Conservation (phyloP, 2,888 invertebrate genomes). For the Microplitis manilae region DNA sequence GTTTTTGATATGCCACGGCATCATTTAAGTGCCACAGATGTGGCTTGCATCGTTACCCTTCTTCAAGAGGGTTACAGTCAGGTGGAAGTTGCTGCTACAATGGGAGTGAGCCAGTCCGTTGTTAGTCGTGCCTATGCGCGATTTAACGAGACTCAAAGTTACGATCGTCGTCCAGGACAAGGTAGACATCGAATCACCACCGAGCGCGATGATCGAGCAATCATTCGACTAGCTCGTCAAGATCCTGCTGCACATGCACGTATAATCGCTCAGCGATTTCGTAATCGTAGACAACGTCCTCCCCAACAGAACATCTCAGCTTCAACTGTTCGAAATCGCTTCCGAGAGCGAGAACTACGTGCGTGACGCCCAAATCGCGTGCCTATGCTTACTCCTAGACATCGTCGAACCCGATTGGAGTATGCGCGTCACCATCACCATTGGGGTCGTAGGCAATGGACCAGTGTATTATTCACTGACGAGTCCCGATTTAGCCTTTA, state of each 20-base stretch:
- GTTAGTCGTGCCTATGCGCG: slow-evolving; percentile 35
- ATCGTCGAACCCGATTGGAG: no score
- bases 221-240: slow-evolving; percentile 25
- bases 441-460: no score
- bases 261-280: slow-evolving; percentile 16
- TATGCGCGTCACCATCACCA: no score
- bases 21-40: slow-evolving; percentile 33
- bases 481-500: no score
- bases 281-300: slow-evolving; percentile 23
- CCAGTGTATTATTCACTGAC: no score
- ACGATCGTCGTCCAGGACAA: slow-evolving; percentile 34
- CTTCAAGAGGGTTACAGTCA: slow-evolving; percentile 31
- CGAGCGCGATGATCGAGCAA: slow-evolving; percentile 31
- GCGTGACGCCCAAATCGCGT: no score
- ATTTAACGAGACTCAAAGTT: slow-evolving; percentile 38
- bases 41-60: slow-evolving; percentile 29
- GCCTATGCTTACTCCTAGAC: no score
- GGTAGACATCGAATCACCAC: slow-evolving; percentile 38
- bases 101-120: slow-evolving; percentile 36
- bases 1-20: no score
- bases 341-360: slow-evolving; percentile 23
- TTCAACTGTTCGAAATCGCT: slow-evolving; percentile 33
- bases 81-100: slow-evolving; percentile 34
- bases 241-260: slow-evolving; percentile 11
- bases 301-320: slow-evolving; percentile 24